Evolutionary conservation across 2,888 invertebrate genomes (phyloP).

Genomic region (Caenorhabditis zanzibari): DNA sequence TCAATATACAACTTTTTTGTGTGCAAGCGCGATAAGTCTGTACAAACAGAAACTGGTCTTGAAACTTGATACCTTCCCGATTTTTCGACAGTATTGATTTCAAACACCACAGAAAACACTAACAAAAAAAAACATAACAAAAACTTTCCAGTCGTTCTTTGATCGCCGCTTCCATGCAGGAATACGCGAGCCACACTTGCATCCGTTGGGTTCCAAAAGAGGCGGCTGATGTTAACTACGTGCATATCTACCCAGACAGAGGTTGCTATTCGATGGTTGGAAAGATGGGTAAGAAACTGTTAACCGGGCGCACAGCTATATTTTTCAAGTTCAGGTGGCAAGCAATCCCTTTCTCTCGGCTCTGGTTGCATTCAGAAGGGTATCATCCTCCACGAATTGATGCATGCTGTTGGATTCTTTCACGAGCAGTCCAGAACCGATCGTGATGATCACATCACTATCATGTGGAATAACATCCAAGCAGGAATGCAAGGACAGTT

Average conservation of each 20-base stretch:
- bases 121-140: not conserved
- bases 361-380: slow-evolving; percentile 83
- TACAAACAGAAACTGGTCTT: slow-evolving; percentile 2
- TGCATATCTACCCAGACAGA: slow-evolving; percentile 82
- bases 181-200: slow-evolving; percentile 81
- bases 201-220: slow-evolving; percentile 82
- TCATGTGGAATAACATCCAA: slow-evolving; percentile 82
- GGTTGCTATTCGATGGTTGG: slow-evolving; percentile 83
- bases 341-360: slow-evolving; percentile 80
- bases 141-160: slow-evolving; percentile 80
- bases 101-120: not conserved
- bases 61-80: slow-evolving; percentile 13
- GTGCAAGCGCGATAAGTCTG: slow-evolving; percentile 3
- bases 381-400: slow-evolving; percentile 82
- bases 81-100: slow-evolving; percentile 5
- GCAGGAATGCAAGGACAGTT: slow-evolving; percentile 83
- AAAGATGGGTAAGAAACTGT: slow-evolving; percentile 73
- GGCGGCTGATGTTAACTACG: slow-evolving; percentile 80
- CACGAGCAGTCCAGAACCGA: slow-evolving; percentile 80
- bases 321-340: slow-evolving; percentile 72
- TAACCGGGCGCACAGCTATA: not conserved
- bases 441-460: slow-evolving; percentile 81
- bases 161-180: slow-evolving; percentile 83
- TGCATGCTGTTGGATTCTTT: slow-evolving; percentile 83
- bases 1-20: slow-evolving; percentile 10